Evolutionary conservation across 2,113 vertebrate genomes (phyloP).

Genomic region (Numida meleagris): DNA sequence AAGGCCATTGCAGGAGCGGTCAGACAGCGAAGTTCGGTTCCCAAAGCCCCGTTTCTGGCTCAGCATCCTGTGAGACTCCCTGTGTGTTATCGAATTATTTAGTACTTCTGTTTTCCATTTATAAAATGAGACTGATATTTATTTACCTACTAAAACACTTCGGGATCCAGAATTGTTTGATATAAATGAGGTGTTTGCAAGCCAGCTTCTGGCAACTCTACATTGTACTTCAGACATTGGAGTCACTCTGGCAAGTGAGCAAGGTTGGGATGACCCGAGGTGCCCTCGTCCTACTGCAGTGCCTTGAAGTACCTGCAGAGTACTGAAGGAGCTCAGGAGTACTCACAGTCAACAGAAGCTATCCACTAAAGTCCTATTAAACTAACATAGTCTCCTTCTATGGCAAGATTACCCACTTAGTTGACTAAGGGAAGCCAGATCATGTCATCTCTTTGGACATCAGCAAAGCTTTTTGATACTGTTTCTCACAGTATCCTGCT

Average conservation of each 20-base stretch:
- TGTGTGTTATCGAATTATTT: not conserved
- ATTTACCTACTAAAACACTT: not conserved
- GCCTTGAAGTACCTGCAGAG: not conserved
- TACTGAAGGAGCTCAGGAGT: not conserved
- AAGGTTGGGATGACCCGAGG: not conserved
- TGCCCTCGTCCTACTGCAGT: not conserved
- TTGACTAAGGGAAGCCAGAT: not conserved
- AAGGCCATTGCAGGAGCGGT: not conserved
- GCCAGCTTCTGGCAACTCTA: not conserved
- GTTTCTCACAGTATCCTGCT: not conserved
- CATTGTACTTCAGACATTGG: not conserved
- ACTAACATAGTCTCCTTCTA: not conserved
- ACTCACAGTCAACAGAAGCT: not conserved
- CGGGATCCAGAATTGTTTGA: not conserved
- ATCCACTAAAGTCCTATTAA: not conserved
- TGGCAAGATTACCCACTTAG: not conserved
- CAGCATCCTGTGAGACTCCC: not conserved
- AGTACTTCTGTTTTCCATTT: slow-evolving; percentile 16
- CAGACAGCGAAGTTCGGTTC: not conserved
- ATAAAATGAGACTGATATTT: not conserved
- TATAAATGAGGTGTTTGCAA: not conserved
- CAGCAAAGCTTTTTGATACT: not conserved
- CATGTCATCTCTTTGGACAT: not conserved
- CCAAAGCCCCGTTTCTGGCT: not conserved
- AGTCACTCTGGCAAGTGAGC: not conserved